Conservation (phyloP, 1,140 invertebrate species). For the Drosophila suzukii region DNA sequence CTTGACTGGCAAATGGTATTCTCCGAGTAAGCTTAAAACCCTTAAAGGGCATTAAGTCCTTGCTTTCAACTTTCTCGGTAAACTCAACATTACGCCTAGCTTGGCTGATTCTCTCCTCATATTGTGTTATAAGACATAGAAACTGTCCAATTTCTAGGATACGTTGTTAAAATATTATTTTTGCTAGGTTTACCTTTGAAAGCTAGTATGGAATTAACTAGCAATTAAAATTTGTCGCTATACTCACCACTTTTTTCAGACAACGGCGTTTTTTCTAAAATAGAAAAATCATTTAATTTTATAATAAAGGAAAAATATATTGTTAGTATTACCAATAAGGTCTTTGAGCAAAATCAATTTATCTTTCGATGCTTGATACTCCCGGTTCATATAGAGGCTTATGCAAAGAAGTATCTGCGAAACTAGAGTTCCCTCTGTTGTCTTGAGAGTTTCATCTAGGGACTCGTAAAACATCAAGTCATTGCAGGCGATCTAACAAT, state of each 20-base stretch:
- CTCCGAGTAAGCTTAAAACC: conserved; percentile 6
- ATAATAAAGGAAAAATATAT: not conserved
- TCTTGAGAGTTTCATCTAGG: conserved; percentile 16
- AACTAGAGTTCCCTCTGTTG: conserved; percentile 15
- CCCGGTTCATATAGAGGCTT: conserved; percentile 24
- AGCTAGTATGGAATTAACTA: no score
- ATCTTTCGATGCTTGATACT: conserved; percentile 21
- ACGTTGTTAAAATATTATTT: not conserved
- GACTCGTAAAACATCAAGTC: conserved; percentile 40
- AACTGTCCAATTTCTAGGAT: conserved; percentile 14
- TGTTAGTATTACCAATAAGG: conserved; percentile 12
- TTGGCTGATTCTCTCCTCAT: conserved; percentile 31
- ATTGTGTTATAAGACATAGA: conserved; percentile 20
- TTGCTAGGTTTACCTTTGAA: no score
- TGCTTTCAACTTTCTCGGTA: not conserved
- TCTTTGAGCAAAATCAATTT: conserved; percentile 10
- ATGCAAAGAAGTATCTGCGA: conserved; percentile 34
- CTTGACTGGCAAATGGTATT: conserved; percentile 31
- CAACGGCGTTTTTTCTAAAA: not conserved
- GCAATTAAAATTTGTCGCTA: not conserved
- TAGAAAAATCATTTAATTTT: not conserved
- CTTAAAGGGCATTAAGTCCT: not conserved
- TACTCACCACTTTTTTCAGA: conserved; percentile 13
- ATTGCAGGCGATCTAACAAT: conserved; percentile 25
- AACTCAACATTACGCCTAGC: conserved; percentile 21